Conservation (phyloP, 2,888 invertebrate genomes). For the Sinhomidia bicolor region DNA sequence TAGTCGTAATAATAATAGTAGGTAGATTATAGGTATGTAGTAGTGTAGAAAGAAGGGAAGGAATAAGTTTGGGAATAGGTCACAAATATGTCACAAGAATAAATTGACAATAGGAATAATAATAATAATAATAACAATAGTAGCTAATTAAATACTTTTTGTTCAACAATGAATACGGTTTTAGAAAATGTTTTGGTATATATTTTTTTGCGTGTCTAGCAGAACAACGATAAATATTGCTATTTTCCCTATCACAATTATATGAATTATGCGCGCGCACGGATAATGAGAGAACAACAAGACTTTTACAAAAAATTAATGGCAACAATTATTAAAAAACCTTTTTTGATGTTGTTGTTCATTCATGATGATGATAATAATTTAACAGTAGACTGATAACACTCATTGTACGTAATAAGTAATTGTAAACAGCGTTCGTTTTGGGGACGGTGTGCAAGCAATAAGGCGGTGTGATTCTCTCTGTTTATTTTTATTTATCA, state of each 20-base stretch:
- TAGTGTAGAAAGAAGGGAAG: conserved; percentile 3
- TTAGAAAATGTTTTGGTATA: background rate
- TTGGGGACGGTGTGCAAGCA: conserved; percentile 75
- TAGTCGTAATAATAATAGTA: no score
- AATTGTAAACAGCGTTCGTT: conserved; percentile 39
- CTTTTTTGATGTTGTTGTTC: background rate
- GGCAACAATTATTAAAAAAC: background rate
- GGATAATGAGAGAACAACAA: conserved; percentile 15
- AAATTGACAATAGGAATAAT: background rate
- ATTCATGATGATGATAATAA: background rate
- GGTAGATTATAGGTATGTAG: background rate
- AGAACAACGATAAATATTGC: conserved; percentile 19
- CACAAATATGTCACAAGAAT: conserved; percentile 11
- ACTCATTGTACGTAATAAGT: conserved; percentile 39
- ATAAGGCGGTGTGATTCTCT: conserved; percentile 69
- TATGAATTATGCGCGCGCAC: background rate
- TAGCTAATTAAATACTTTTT: background rate
- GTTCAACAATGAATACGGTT: background rate
- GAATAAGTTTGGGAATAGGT: background rate
- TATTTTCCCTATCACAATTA: conserved; percentile 27
- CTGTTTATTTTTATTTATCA: background rate
- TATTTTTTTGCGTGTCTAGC: background rate
- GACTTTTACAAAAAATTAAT: background rate
- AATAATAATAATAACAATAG: conserved; percentile 3
- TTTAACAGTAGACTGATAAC: background rate